phyloP scores from a whole-genome alignment of 2,113 vertebrate genomes.

The Phylloscopus whistleri region DNA sequence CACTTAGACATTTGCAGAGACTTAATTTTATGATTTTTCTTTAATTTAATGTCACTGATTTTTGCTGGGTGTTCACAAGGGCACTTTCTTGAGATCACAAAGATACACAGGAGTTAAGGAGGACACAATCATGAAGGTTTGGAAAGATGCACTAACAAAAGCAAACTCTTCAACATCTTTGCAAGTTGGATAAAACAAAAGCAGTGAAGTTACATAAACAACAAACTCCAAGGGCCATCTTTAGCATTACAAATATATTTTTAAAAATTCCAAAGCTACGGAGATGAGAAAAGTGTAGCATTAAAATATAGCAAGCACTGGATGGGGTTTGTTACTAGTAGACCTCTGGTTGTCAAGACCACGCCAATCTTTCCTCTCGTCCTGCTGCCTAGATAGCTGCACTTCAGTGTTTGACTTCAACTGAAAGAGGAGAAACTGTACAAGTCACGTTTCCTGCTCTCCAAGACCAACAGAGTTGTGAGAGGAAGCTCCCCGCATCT shows the following conservation, averaged over 20 bases:
- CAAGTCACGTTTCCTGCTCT: not conserved
- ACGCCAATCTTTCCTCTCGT: not conserved
- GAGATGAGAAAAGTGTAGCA: not conserved
- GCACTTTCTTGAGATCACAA: not conserved
- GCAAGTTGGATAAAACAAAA: not conserved
- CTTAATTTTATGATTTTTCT: not conserved
- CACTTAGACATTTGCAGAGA: not conserved
- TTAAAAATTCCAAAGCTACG: not conserved
- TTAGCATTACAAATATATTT: not conserved
- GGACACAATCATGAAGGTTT: not conserved
- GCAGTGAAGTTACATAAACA: not conserved
- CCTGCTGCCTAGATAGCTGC: not conserved
- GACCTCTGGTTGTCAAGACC: not conserved
- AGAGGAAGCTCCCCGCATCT: not conserved
- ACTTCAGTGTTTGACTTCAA: not conserved
- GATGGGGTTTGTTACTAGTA: not conserved
- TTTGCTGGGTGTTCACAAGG: not conserved
- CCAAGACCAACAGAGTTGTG: not conserved
- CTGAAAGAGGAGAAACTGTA: not conserved
- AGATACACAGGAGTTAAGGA: not conserved
- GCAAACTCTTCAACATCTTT: not conserved
- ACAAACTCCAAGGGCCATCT: not conserved
- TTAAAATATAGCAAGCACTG: not conserved
- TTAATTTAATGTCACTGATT: not conserved
- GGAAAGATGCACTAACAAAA: not conserved